A percentile compares a stretch with the other conserved stretches of the same genome.
phyloP scores from a whole-genome alignment of 2,888 invertebrate genomes.

The Galeruca laticollis region DNA sequence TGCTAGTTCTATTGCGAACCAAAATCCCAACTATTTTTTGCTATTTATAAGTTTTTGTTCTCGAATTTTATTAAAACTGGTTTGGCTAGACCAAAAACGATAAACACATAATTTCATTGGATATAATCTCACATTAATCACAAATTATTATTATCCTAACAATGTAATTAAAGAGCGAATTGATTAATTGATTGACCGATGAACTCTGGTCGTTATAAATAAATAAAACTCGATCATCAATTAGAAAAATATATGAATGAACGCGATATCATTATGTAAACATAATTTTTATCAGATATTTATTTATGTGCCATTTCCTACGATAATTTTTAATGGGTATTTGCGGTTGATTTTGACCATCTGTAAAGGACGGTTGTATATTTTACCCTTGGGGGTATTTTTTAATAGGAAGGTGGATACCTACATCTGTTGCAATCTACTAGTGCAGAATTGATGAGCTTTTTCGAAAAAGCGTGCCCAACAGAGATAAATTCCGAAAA shows the following conservation, averaged over 20 bases:
- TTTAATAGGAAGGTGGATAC: slow-evolving; percentile 10
- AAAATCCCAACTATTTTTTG: too few relatives aligned
- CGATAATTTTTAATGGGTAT: slow-evolving; percentile 9
- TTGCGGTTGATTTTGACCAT: slow-evolving; percentile 9
- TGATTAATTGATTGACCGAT: not conserved
- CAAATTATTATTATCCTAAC: too few relatives aligned
- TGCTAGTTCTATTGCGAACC: too few relatives aligned
- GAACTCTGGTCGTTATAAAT: not conserved
- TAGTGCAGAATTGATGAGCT: not conserved
- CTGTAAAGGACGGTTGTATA: slow-evolving; percentile 3
- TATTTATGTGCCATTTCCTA: slow-evolving; percentile 12
- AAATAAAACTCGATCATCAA: not conserved
- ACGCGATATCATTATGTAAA: not conserved
- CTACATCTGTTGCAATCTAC: slow-evolving; percentile 12
- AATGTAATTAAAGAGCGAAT: not conserved
- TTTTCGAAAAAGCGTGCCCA: slow-evolving; percentile 11
- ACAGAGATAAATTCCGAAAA: not conserved
- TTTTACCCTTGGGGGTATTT: slow-evolving; percentile 6
- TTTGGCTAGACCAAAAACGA: too few relatives aligned
- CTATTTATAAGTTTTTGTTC: too few relatives aligned
- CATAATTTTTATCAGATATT: not conserved
- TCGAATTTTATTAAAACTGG: too few relatives aligned
- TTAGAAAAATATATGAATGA: not conserved
- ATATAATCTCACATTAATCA: too few relatives aligned
- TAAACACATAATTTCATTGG: too few relatives aligned